Evolutionary conservation across 1,140 invertebrate genomes (phyloP).

Genomic region (Sinonovacula constricta): DNA sequence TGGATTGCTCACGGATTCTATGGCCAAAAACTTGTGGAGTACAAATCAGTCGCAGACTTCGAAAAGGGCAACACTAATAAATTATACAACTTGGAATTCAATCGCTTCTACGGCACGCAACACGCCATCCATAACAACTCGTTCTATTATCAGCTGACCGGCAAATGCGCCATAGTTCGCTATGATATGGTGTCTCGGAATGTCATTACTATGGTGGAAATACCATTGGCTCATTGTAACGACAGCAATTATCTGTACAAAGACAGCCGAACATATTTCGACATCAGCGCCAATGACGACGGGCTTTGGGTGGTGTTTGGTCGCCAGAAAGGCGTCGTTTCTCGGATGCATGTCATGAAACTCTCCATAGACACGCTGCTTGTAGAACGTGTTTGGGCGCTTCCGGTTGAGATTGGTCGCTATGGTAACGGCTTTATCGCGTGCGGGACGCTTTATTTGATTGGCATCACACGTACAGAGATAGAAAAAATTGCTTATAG

Average conservation of each 20-base stretch:
- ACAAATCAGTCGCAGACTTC: slow-evolving; percentile 5
- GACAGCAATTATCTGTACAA: slow-evolving; percentile 40
- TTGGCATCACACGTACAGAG: neutral
- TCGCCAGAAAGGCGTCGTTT: neutral
- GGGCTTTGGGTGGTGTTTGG: slow-evolving; percentile 46
- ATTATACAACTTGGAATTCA: slow-evolving; percentile 20
- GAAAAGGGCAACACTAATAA: slow-evolving; percentile 6
- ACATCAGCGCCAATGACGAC: slow-evolving; percentile 41
- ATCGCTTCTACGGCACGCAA: slow-evolving; percentile 39
- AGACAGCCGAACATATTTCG: slow-evolving; percentile 37
- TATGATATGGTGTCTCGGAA: slow-evolving; percentile 19
- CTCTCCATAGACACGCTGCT: slow-evolving; percentile 11
- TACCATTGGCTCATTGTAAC: slow-evolving; percentile 33
- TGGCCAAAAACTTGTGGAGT: slow-evolving; percentile 35
- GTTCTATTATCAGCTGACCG: slow-evolving; percentile 41
- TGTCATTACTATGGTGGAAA: slow-evolving; percentile 14
- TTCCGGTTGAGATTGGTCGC: slow-evolving; percentile 13
- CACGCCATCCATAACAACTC: slow-evolving; percentile 46
- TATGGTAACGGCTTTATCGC: slow-evolving; percentile 44
- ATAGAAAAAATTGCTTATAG: slow-evolving; percentile 11
- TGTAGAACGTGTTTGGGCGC: slow-evolving; percentile 22
- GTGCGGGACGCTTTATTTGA: slow-evolving; percentile 42
- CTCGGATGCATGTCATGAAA: slow-evolving; percentile 40
- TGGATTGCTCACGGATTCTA: slow-evolving; percentile 36
- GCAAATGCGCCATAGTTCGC: slow-evolving; percentile 21